Evolutionary conservation across 2,797 vertebrate genomes (phyloP).

Genomic region (Lutjanus argentimaculatus): DNA sequence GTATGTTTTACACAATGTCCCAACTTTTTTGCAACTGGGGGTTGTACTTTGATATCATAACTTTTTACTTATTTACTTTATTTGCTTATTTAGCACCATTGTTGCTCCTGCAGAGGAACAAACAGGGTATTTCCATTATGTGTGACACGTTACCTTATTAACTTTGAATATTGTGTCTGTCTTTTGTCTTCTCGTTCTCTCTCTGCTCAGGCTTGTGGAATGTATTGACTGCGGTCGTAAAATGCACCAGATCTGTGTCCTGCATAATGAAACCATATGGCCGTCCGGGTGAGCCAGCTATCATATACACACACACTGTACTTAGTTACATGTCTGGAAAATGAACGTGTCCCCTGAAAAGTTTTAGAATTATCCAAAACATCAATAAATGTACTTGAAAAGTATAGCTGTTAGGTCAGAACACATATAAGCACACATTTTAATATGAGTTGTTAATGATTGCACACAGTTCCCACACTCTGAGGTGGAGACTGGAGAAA

Average conservation of each 20-base stretch:
- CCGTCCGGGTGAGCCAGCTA: conserved; percentile 91
- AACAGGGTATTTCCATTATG: conserved; percentile 3
- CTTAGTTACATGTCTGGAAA: conserved; percentile 28
- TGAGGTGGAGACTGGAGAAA: neutral
- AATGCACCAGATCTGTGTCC: conserved; percentile 99
- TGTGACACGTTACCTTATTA: conserved; percentile 13
- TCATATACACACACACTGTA: neutral
- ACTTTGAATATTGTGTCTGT: conserved; percentile 32
- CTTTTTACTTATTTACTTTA: neutral
- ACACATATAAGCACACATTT: neutral
- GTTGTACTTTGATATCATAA: neutral
- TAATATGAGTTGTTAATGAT: neutral
- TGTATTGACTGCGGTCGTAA: conserved; percentile 97
- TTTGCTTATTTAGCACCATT: neutral
- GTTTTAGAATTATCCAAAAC: neutral
- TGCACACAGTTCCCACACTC: neutral
- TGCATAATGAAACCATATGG: conserved; percentile 98
- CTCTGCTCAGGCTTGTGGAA: conserved; percentile 92
- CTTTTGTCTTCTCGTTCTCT: conserved; percentile 34
- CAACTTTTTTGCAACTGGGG: too few relatives aligned
- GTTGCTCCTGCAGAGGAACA: conserved; percentile 7
- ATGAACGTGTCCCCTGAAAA: conserved; percentile 9
- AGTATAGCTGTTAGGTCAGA: neutral
- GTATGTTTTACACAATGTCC: too few relatives aligned
- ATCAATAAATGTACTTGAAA: conserved; percentile 14